Evolutionary conservation across 2,888 invertebrate species (phyloP).

Genomic region (Pseudanteris insignis): DNA sequence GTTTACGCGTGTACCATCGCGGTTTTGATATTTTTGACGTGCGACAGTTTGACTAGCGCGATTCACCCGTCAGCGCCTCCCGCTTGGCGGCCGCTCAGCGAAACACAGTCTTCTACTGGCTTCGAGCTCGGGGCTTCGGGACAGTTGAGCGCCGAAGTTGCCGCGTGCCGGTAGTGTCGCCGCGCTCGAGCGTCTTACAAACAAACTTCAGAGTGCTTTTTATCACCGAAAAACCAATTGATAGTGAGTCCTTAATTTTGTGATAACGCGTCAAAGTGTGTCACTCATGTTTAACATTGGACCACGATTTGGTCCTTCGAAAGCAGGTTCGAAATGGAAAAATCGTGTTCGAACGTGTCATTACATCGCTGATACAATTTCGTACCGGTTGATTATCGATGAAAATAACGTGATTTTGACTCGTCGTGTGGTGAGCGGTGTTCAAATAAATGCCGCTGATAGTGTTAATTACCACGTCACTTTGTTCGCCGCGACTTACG

Average conservation of each 20-base stretch:
- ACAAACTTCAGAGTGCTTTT: conserved; percentile 11
- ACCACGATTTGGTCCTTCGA: no score
- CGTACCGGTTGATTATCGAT: no score
- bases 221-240: no score
- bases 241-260: no score
- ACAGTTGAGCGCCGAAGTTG: conserved; percentile 64
- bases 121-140: conserved; percentile 45
- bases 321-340: no score
- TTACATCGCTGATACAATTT: no score
- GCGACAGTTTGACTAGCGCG: conserved; percentile 26
- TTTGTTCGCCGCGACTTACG: conserved; percentile 7
- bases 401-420: no score
- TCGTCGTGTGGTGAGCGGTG: no score
- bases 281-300: no score
- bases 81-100: conserved; percentile 32
- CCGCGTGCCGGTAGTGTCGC: conserved; percentile 56
- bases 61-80: conserved; percentile 40
- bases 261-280: no score
- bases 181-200: conserved; percentile 9
- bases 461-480: neutral
- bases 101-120: conserved; percentile 29
- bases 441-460: no score
- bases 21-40: conserved; percentile 25
- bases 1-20: neutral
- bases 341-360: no score